phyloP scores from a whole-genome alignment of 2,113 vertebrate species.

The Anser cygnoides region DNA sequence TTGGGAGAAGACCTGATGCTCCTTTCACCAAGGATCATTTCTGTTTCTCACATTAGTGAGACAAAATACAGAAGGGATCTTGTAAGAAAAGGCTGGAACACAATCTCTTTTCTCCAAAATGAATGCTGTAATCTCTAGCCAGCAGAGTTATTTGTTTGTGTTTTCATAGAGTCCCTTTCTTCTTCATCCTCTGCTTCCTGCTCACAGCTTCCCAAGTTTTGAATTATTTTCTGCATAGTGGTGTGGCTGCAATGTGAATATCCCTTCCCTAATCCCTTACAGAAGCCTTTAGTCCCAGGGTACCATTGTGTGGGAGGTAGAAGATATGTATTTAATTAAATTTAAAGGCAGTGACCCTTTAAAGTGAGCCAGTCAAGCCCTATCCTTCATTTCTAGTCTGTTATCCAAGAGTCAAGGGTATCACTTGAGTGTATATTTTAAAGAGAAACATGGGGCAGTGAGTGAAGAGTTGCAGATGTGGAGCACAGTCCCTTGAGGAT shows the following conservation, averaged over 20 bases:
- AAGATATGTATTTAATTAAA: constrained; percentile 58
- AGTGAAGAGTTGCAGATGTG: neutral
- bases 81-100: neutral
- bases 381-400: constrained; percentile 20
- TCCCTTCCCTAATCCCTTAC: constrained; percentile 55
- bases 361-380: constrained; percentile 18
- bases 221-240: constrained; percentile 28
- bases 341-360: constrained; percentile 42
- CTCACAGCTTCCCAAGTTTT: constrained; percentile 44
- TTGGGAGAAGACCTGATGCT: neutral
- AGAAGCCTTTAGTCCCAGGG: constrained; percentile 42
- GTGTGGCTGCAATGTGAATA: constrained; percentile 27
- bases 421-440: neutral
- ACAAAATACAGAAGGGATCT: neutral
- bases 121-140: constrained; percentile 32
- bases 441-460: neutral
- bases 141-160: constrained; percentile 53
- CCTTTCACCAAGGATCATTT: neutral
- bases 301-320: constrained; percentile 44
- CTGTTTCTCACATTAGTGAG: neutral
- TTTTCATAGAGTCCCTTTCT: constrained; percentile 33
- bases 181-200: constrained; percentile 56
- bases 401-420: neutral
- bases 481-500: neutral
- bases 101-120: neutral